Evolutionary conservation across 2,113 vertebrate species (phyloP).

Genomic region (Isurus oxyrinchus): DNA sequence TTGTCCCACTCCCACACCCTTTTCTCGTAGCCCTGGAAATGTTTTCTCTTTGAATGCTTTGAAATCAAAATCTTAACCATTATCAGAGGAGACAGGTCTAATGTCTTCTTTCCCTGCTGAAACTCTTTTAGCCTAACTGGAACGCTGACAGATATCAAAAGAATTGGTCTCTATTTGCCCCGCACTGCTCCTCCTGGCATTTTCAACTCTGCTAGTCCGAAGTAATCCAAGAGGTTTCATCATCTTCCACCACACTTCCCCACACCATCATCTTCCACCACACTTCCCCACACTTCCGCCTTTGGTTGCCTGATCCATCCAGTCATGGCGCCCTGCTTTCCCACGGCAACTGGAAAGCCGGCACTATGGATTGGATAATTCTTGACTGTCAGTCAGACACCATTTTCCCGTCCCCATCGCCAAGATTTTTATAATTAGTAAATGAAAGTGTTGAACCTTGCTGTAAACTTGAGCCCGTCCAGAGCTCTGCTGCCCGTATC

Average conservation of each 20-base stretch:
- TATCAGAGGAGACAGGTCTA: constrained; percentile 62
- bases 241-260: not conserved
- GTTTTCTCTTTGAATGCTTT: constrained; percentile 31
- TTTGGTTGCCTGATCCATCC: not conserved
- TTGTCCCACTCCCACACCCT: no score
- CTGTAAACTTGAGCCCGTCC: no score
- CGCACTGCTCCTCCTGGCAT: not conserved
- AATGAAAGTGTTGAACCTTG: not conserved
- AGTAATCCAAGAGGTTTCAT: not conserved
- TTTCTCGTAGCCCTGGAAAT: not conserved
- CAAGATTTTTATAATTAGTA: not conserved
- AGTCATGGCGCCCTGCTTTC: not conserved
- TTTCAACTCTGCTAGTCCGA: not conserved
- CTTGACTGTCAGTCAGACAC: not conserved
- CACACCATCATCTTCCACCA: not conserved
- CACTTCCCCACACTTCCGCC: not conserved
- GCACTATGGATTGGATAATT: not conserved
- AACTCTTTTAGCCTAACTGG: constrained; percentile 55
- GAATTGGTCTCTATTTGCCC: constrained; percentile 45
- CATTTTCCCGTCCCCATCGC: not conserved
- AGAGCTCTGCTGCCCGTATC: not conserved
- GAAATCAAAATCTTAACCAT: constrained; percentile 67
- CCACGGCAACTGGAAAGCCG: not conserved
- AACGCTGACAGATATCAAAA: constrained; percentile 57
- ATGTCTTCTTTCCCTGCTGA: constrained; percentile 59